Evolutionary conservation across 2,113 vertebrate genomes (phyloP).

Genomic region (Xiphophorus couchianus): DNA sequence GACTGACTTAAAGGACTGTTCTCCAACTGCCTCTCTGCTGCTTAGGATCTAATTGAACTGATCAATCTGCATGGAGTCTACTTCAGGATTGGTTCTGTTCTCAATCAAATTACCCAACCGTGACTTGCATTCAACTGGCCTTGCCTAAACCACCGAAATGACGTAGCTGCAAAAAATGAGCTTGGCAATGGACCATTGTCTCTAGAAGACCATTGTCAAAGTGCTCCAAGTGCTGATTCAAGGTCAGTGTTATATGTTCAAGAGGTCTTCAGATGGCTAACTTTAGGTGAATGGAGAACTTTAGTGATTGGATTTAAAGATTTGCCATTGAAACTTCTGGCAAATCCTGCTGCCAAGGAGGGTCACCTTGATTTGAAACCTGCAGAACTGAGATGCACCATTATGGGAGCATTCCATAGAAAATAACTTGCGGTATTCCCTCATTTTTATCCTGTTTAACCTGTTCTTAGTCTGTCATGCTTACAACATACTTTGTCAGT

Average conservation of each 20-base stretch:
- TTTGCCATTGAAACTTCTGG: slow-evolving; percentile 16
- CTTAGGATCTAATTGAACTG: slow-evolving; percentile 9
- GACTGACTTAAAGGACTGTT: slow-evolving; percentile 27
- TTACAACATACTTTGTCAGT: slow-evolving; percentile 30
- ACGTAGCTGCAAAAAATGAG: slow-evolving; percentile 55
- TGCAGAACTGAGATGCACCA: slow-evolving; percentile 64
- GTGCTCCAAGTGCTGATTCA: slow-evolving; percentile 60
- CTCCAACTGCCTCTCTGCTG: slow-evolving; percentile 8
- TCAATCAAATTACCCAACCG: slow-evolving; percentile 15
- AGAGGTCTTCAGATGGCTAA: slow-evolving; percentile 43
- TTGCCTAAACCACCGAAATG: slow-evolving; percentile 43
- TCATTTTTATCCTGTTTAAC: slow-evolving; percentile 12
- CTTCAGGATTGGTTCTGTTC: slow-evolving; percentile 33
- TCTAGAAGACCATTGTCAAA: slow-evolving; percentile 28
- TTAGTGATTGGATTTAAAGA: slow-evolving; percentile 15
- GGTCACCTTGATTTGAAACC: slow-evolving; percentile 72
- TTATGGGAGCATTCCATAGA: slow-evolving; percentile 17
- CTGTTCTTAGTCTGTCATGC: slow-evolving; percentile 13
- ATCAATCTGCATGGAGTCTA: slow-evolving; percentile 29
- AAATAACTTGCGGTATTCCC: slow-evolving; percentile 10
- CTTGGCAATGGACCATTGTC: slow-evolving; percentile 42
- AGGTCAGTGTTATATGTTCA: slow-evolving; percentile 73
- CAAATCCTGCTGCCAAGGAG: slow-evolving; percentile 40
- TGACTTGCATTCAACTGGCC: slow-evolving; percentile 20
- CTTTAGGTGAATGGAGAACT: slow-evolving; percentile 32